Conservation (phyloP, 1,140 invertebrate species). For the Sinella curviseta region DNA sequence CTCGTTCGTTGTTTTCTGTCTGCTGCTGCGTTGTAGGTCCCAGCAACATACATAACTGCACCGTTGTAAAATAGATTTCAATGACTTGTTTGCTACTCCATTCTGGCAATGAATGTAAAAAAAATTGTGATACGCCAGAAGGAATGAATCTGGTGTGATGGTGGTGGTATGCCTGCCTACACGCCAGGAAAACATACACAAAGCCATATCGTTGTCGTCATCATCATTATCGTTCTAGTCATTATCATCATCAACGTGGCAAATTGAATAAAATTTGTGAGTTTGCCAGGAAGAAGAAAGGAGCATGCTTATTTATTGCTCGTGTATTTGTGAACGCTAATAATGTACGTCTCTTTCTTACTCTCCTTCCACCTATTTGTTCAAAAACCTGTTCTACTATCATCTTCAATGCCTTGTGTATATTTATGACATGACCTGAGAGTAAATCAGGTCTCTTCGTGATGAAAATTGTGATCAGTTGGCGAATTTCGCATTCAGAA, state of each 20-base stretch:
- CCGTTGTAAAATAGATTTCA: not conserved
- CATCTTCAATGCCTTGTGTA: not conserved
- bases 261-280: slow-evolving; percentile 25
- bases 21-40: not conserved
- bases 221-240: not conserved
- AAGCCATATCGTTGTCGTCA: not conserved
- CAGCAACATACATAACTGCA: not conserved
- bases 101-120: not conserved
- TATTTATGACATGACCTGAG: not conserved
- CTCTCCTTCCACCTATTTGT: not conserved
- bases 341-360: not conserved
- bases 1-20: too few species aligned
- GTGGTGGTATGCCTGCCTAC: not conserved
- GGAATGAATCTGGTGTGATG: not conserved
- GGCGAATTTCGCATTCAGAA: too few species aligned
- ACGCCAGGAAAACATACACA: not conserved
- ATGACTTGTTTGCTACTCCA: slow-evolving; percentile 9
- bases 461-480: too few species aligned
- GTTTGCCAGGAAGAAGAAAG: slow-evolving; percentile 12
- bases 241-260: slow-evolving; percentile 10
- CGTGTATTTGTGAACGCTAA: not conserved
- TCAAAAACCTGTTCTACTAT: too few species aligned
- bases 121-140: not conserved
- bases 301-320: not conserved
- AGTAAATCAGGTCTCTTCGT: too few species aligned